Evolutionary conservation across 30 jellyfish, hydroid and myxozoan genomes (phyloP).

Genomic region (Sanderia malayensis): DNA sequence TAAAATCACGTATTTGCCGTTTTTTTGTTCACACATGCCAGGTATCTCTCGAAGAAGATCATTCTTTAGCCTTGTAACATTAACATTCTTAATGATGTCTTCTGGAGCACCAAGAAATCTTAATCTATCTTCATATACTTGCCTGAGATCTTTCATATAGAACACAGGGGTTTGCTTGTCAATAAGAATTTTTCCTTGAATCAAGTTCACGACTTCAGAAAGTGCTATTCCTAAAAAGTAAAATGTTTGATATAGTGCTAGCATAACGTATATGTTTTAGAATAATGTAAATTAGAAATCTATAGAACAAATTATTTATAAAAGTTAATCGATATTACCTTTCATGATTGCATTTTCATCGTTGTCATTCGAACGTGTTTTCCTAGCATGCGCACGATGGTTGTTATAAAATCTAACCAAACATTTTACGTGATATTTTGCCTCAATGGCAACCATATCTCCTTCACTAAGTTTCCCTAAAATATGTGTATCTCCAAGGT

Average conservation of each 20-base stretch:
- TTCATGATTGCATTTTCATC: slow-evolving; percentile 3
- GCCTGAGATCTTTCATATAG: not conserved
- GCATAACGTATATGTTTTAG: too few relatives aligned
- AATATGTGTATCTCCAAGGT: not conserved
- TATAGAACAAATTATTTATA: too few relatives aligned
- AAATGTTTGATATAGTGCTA: too few relatives aligned
- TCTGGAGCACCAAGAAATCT: not conserved
- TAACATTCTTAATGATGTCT: not conserved
- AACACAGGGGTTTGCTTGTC: not conserved
- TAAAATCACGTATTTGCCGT: not conserved
- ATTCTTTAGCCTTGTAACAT: not conserved
- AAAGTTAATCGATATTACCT: too few relatives aligned
- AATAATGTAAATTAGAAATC: too few relatives aligned
- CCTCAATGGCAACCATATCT: slow-evolving; percentile 17
- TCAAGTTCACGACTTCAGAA: not conserved
- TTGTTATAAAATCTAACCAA: not conserved
- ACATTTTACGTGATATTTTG: not conserved
- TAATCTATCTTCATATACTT: not conserved
- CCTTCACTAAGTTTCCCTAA: slow-evolving; percentile 18
- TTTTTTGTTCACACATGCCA: not conserved
- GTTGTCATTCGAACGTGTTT: not conserved
- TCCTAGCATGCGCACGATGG: not conserved
- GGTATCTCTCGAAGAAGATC: not conserved
- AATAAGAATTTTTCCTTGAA: not conserved
- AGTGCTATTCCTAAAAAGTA: slow-evolving; percentile 10